phyloP scores from a whole-genome alignment of 2,113 vertebrate genomes.

The Silurus asotus region DNA sequence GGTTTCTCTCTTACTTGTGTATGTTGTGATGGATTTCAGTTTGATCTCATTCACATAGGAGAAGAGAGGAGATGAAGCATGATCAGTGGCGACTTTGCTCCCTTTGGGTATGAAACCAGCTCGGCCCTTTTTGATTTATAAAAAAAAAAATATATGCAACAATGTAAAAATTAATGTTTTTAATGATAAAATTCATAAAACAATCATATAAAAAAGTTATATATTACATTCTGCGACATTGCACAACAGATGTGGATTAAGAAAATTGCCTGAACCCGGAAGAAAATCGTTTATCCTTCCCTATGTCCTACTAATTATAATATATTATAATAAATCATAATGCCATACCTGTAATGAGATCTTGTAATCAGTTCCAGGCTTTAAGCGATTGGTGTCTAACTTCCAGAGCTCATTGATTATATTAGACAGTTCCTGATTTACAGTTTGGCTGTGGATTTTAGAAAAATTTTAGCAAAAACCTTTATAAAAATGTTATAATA shows the following conservation, averaged over 20 bases:
- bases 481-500: neutral
- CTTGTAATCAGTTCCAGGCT: constrained; percentile 68
- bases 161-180: neutral
- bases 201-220: neutral
- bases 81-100: constrained; percentile 70
- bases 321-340: neutral
- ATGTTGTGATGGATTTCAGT: constrained; percentile 74
- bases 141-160: neutral
- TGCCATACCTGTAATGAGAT: constrained; percentile 69
- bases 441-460: constrained; percentile 53
- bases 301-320: neutral
- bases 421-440: constrained; percentile 71
- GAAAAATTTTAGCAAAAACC: neutral
- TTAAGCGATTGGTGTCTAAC: constrained; percentile 65
- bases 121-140: constrained; percentile 64
- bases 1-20: constrained; percentile 66
- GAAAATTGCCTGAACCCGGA: too few relatives aligned
- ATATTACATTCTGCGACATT: neutral
- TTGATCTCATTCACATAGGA: constrained; percentile 70
- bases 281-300: neutral
- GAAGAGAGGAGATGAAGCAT: constrained; percentile 72
- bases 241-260: neutral
- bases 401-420: constrained; percentile 73
- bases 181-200: neutral
- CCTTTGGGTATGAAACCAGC: constrained; percentile 72